Conservation (phyloP, 2,888 invertebrate species). For the Periphyllus acericola region DNA sequence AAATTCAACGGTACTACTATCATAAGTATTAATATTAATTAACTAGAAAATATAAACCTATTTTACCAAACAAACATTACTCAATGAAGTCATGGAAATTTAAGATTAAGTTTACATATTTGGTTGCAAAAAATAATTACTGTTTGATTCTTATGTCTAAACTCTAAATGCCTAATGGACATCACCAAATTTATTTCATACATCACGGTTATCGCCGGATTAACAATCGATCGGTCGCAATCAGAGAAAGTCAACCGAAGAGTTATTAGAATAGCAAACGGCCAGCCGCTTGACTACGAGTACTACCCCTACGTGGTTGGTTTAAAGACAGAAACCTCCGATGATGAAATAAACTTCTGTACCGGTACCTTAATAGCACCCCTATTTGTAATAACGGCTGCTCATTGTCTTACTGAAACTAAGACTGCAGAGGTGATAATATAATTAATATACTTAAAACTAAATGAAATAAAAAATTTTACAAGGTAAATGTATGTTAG, state of each 20-base stretch:
- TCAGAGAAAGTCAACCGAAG: not conserved
- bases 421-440: not conserved
- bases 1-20: too few relatives aligned
- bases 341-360: not conserved
- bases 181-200: not conserved
- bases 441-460: not conserved
- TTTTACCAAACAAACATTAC: not conserved
- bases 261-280: constrained; percentile 28
- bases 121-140: not conserved
- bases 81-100: not conserved
- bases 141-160: not conserved
- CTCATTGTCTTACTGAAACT: constrained; percentile 11
- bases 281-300: not conserved
- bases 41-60: not conserved
- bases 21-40: too few relatives aligned
- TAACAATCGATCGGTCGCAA: not conserved
- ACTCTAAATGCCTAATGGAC: not conserved
- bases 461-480: not conserved
- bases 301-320: constrained; percentile 35
- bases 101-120: not conserved
- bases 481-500: not conserved
- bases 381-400: constrained; percentile 33
- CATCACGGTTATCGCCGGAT: not conserved
- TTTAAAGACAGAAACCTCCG: not conserved
- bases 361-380: constrained; percentile 40